phyloP scores from a whole-genome alignment of 2,113 vertebrate species.

The Sinocyclocheilus anshuiensis region DNA sequence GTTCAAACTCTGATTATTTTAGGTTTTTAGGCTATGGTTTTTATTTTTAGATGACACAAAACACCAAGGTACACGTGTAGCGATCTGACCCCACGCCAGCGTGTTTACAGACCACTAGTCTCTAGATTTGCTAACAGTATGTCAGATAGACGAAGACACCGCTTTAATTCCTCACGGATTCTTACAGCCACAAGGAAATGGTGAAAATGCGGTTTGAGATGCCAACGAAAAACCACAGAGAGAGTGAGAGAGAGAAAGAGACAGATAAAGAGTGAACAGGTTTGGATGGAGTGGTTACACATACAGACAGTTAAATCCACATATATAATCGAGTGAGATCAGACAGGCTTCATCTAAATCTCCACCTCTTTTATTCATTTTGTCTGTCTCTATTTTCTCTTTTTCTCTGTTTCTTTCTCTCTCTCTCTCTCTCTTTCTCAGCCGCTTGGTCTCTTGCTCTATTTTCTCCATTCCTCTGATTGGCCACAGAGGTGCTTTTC shows the following conservation, averaged over 20 bases:
- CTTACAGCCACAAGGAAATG: background rate
- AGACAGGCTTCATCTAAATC: slow-evolving; percentile 55
- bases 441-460: slow-evolving; percentile 54
- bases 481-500: slow-evolving; percentile 36
- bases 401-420: slow-evolving; percentile 63
- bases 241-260: background rate
- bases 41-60: background rate
- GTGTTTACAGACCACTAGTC: background rate
- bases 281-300: slow-evolving; percentile 58
- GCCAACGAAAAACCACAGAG: background rate
- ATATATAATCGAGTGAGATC: slow-evolving; percentile 61
- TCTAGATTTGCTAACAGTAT: background rate
- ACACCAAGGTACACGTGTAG: background rate
- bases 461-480: slow-evolving; percentile 46
- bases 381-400: slow-evolving; percentile 50
- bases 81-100: background rate
- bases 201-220: background rate
- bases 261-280: slow-evolving; percentile 24
- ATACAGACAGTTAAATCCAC: slow-evolving; percentile 49
- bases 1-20: slow-evolving; percentile 5
- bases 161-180: background rate
- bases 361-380: slow-evolving; percentile 50
- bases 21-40: slow-evolving; percentile 3
- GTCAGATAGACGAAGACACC: background rate
- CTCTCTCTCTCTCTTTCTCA: slow-evolving; percentile 29